Evolutionary conservation across 92 coral and sea anemone species (phyloP), one percentile per base, ranked within the genome.

Genomic region (Diadumene lineata): DNA sequence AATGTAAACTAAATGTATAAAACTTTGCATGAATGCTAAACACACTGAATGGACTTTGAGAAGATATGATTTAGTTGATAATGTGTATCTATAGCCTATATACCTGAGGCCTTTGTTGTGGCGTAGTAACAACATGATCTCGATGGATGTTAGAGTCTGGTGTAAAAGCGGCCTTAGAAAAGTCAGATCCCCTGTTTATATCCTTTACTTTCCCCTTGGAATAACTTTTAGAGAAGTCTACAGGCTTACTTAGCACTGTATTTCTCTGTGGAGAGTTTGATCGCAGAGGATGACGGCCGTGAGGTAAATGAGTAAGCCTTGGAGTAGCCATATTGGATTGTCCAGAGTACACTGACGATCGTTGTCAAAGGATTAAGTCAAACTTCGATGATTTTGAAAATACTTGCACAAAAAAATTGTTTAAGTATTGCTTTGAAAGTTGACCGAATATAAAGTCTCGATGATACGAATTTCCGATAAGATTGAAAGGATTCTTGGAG

Each of bases 231-330:
- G 60, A 67, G 38, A 34, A 57, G 22, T 85, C 89, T 15, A 58
- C 21, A 60, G 30, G 2, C 64, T 81, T 76, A 22, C 55, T 7
- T 21, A 67, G 34, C 38, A 85, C 26, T 10, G 93, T 27, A 70
- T 91, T 91, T 32, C 82, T 64, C 56, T 84, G 93, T 4, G 81
- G 83, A 48, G 89, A 69, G 26, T 86, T 86, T 2, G 97, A 83
- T n/a, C 93, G 87, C 2, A 91, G 85, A 33, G 97, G 97, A 29
- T 89, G 90, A 27, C 93, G 81, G 25, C 90, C 86, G 16, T 88
- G 84, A 29, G 85, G 70, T 11, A 70, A 68, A 22, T 55, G n/a
- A 19, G 87, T 24, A 53, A 67, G 84, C 73, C 93, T 66, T 85
- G 90, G 78, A 30, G 96, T 84, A 72, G 90, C 86, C 90, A 78